Conservation (phyloP, 2,888 invertebrate species). For the Trissoscelio sp. region DNA sequence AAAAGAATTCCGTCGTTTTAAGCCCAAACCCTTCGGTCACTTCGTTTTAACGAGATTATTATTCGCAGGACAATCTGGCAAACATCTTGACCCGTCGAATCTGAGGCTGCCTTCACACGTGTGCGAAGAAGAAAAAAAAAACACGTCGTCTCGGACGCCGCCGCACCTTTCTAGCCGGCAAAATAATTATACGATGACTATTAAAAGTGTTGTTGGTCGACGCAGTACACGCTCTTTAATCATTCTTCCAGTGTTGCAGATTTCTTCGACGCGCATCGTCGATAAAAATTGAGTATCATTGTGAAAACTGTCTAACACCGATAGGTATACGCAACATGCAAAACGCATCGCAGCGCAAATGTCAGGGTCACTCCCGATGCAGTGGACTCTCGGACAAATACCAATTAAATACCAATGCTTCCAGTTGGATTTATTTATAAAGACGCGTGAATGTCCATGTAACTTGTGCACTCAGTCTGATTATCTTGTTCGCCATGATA, state of each 20-base stretch:
- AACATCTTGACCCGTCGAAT: conserved; percentile 60
- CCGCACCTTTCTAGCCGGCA: conserved; percentile 18
- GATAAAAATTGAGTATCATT: conserved; percentile 59
- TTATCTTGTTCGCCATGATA: conserved; percentile 53
- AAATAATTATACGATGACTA: conserved; percentile 54
- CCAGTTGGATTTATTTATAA: conserved; percentile 62
- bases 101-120: conserved; percentile 48
- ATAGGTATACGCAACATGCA: conserved; percentile 60
- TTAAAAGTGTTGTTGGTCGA: conserved; percentile 35
- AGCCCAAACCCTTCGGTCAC: conserved; percentile 49
- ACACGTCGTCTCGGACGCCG: conserved; percentile 4
- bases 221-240: conserved; percentile 27
- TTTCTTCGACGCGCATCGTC: conserved; percentile 22
- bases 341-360: conserved; percentile 65
- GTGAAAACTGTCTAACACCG: conserved; percentile 56
- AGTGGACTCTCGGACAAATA: conserved; percentile 58
- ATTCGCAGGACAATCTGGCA: conserved; percentile 64
- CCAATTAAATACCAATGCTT: conserved; percentile 66
- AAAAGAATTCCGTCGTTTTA: conserved; percentile 58
- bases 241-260: conserved; percentile 38
- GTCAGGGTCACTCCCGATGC: conserved; percentile 64
- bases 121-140: conserved; percentile 26
- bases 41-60: conserved; percentile 68
- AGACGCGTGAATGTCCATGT: conserved; percentile 49
- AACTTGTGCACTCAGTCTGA: conserved; percentile 41